phyloP scores from a whole-genome alignment of 1,140 invertebrate species.

The Odontomachus brunneus region DNA sequence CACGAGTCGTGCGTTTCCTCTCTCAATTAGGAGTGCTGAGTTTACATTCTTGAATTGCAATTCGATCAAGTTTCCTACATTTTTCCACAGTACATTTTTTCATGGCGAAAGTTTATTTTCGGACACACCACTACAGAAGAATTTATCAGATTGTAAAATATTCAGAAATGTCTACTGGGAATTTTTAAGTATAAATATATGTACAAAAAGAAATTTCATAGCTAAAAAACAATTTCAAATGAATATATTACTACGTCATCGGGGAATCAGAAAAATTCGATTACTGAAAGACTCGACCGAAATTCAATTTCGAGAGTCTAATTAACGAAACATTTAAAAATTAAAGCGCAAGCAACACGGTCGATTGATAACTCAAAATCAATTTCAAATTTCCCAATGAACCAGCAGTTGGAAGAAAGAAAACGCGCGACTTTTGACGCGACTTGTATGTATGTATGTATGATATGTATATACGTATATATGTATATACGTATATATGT shows the following conservation, averaged over 20 bases:
- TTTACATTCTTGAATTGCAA: too few species aligned
- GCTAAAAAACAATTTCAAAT: not conserved
- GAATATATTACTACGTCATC: not conserved
- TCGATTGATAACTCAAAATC: not conserved
- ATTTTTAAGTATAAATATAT: not conserved
- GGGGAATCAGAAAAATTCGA: slow-evolving; percentile 1
- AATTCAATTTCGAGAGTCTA: slow-evolving; percentile 2
- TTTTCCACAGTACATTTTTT: not conserved
- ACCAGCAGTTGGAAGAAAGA: not conserved
- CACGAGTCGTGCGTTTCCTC: slow-evolving; percentile 9
- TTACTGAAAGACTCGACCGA: not conserved
- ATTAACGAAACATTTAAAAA: not conserved
- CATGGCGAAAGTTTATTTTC: too few species aligned
- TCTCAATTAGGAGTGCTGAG: too few species aligned
- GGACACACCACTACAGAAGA: not conserved
- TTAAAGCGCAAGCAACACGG: not conserved
- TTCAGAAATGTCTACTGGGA: not conserved
- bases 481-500: too few species aligned
- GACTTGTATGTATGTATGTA: slow-evolving; percentile 22
- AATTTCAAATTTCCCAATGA: slow-evolving; percentile 2
- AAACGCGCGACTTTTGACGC: slow-evolving; percentile 43
- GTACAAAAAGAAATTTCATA: not conserved
- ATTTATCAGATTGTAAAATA: not conserved
- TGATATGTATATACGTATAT: too few species aligned
- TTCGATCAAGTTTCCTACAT: too few species aligned